Conservation (phyloP, 92 coral and sea anemone species). For the Chrysogorgia sp. region DNA sequence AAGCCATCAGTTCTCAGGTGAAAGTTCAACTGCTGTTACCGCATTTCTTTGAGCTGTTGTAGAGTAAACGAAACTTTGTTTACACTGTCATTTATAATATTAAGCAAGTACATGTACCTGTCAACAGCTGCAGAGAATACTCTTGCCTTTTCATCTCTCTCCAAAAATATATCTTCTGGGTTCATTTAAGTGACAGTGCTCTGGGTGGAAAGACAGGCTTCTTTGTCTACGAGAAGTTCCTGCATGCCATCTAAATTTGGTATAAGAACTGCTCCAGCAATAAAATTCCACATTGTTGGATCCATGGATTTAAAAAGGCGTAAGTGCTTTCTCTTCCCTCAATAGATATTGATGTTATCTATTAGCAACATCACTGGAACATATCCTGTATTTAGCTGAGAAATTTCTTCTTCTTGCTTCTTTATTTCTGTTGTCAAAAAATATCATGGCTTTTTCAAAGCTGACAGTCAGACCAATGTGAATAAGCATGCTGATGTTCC, state of each 20-base stretch:
- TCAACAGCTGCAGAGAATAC: constrained; percentile 22
- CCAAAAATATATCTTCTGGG: not conserved
- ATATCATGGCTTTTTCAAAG: constrained; percentile 51
- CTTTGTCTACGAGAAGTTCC: constrained; percentile 14
- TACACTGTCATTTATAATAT: constrained; percentile 19
- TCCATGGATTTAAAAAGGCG: constrained; percentile 35
- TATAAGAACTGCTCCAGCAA: constrained; percentile 6
- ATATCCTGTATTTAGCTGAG: constrained; percentile 14
- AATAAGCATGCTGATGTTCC: constrained; percentile 45
- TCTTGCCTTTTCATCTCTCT: constrained; percentile 23
- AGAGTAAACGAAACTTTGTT: constrained; percentile 32
- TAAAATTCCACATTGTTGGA: constrained; percentile 41
- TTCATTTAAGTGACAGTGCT: not conserved
- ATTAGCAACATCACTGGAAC: constrained; percentile 43
- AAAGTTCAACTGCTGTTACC: constrained; percentile 36
- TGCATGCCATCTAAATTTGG: constrained; percentile 16
- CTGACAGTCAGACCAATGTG: constrained; percentile 46
- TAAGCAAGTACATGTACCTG: constrained; percentile 13
- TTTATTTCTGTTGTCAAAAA: constrained; percentile 35
- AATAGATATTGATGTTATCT: constrained; percentile 55
- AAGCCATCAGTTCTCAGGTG: constrained; percentile 14
- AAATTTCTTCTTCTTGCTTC: constrained; percentile 16
- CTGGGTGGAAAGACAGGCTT: not conserved
- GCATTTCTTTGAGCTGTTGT: constrained; percentile 17
- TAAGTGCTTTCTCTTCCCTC: constrained; percentile 43